Evolutionary conservation across 2,797 vertebrate species (phyloP), one percentile per base, ranked within the genome.

Genomic region (Gadopsis bispinosus): DNA sequence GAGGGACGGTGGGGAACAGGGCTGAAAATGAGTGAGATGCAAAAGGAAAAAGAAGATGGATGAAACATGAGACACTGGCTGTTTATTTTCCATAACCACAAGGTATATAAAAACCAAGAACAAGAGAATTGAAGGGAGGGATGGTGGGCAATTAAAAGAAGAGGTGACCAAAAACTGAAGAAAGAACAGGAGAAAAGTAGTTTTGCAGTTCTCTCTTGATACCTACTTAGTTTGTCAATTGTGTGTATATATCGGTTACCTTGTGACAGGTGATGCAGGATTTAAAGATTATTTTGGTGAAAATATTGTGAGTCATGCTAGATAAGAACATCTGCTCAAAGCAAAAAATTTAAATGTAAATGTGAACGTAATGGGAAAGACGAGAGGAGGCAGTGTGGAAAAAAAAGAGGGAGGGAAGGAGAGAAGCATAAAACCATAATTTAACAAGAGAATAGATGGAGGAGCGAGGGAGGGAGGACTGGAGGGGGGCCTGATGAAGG

Each of bases 401-500:
- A 53, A 61, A 29, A 69, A 48, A 50, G 29, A n/a, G 13, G 33
- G 64, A 31, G 69, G 33, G 58, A 56, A 20, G 63, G 54, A 58
- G 59, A 61, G 62, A 53, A 35, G 54, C 69, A 85, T 79, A 70
- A 87, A 88, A 87, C 70, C 79, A 80, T 88, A 68, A 90, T 91
- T 91, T 88, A 90, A 86, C 80, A 75, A 80, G 85, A 89, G 83
- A 85, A 86, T 59, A 80, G 79, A 83, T 75, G 68, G 86, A 85
- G 77, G 73, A 79, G 50, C 67, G 79, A 89, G 69, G 81, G 82
- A 78, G 67, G 83, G 84, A 66, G 79, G 73, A 69, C 67, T 63
- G 76, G 85, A 84, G 88, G 90, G 92, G 83, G 91, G 91, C 72
- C 78, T 90, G 90, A 90, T 92, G 90, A 88, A 94, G 93, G 90